phyloP scores from a whole-genome alignment of 2,113 vertebrate species.

The Asarcornis scutulata region DNA sequence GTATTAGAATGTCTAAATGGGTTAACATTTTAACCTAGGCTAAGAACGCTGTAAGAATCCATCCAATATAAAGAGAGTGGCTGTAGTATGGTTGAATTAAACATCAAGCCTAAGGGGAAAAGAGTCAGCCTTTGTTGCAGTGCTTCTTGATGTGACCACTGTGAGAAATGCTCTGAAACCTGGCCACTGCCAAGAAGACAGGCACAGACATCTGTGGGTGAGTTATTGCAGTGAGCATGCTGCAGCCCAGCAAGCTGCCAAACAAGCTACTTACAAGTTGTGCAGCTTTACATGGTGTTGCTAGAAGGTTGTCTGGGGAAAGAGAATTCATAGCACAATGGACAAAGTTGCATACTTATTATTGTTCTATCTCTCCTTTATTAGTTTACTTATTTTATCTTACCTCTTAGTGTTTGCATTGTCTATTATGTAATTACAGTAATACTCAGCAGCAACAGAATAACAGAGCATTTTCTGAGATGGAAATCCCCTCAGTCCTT shows the following conservation, averaged over 20 bases:
- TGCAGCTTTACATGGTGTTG: not conserved
- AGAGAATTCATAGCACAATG: not conserved
- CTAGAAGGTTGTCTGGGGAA: not conserved
- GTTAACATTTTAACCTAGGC: not conserved
- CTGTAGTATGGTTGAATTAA: not conserved
- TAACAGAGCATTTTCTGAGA: not conserved
- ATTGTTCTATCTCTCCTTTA: not conserved
- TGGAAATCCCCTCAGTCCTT: not conserved
- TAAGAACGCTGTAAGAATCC: not conserved
- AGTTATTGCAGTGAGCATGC: not conserved
- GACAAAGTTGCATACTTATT: not conserved
- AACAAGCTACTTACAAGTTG: not conserved
- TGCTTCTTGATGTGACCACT: not conserved
- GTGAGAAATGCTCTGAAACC: not conserved
- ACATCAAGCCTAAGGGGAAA: not conserved
- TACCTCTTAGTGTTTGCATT: not conserved
- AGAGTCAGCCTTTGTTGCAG: not conserved
- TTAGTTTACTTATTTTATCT: not conserved
- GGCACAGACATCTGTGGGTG: not conserved
- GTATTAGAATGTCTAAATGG: not conserved
- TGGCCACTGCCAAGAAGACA: not conserved
- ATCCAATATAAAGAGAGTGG: not conserved
- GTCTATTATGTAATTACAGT: not conserved
- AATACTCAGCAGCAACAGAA: not conserved
- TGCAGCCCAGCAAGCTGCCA: conserved; percentile 8